Conservation (phyloP, 2,888 invertebrate species). For the Clostera curtula region DNA sequence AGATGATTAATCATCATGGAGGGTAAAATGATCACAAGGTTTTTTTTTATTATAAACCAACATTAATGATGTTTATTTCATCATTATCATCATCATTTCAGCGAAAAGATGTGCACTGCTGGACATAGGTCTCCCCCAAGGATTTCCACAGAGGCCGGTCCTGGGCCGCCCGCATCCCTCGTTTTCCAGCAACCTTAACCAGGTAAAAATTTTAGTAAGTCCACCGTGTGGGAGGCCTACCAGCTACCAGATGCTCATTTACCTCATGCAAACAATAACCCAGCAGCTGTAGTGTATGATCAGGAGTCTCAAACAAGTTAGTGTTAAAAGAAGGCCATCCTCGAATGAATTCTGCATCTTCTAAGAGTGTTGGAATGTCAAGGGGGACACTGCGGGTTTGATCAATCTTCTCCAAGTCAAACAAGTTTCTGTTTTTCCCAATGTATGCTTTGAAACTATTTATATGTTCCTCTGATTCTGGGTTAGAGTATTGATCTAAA, state of each 20-base stretch:
- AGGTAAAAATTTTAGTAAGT: too few relatives aligned
- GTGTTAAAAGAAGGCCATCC: slow-evolving; percentile 78
- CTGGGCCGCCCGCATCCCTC: too few relatives aligned
- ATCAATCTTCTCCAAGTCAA: slow-evolving; percentile 75
- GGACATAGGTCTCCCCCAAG: too few relatives aligned
- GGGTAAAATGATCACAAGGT: too few relatives aligned
- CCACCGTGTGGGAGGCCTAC: too few relatives aligned
- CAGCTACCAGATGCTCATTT: slow-evolving; percentile 6
- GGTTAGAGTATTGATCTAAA: slow-evolving; percentile 41
- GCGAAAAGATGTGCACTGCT: too few relatives aligned
- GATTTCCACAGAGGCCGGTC: too few relatives aligned
- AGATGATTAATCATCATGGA: too few relatives aligned
- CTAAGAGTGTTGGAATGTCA: slow-evolving; percentile 70
- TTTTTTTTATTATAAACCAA: too few relatives aligned
- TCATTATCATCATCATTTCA: too few relatives aligned
- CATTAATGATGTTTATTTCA: too few relatives aligned
- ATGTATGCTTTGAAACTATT: slow-evolving; percentile 45
- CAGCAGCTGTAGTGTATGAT: slow-evolving; percentile 79
- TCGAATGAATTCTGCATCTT: slow-evolving; percentile 71
- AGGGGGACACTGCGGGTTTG: slow-evolving; percentile 74
- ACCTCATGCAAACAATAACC: slow-evolving; percentile 89
- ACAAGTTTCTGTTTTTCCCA: slow-evolving; percentile 49
- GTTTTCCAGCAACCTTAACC: too few relatives aligned
- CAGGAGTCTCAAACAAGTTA: slow-evolving; percentile 81
- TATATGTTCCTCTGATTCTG: slow-evolving; percentile 37